Evolutionary conservation across 2,113 vertebrate species (phyloP).

Genomic region (Pleuronectes platessa): DNA sequence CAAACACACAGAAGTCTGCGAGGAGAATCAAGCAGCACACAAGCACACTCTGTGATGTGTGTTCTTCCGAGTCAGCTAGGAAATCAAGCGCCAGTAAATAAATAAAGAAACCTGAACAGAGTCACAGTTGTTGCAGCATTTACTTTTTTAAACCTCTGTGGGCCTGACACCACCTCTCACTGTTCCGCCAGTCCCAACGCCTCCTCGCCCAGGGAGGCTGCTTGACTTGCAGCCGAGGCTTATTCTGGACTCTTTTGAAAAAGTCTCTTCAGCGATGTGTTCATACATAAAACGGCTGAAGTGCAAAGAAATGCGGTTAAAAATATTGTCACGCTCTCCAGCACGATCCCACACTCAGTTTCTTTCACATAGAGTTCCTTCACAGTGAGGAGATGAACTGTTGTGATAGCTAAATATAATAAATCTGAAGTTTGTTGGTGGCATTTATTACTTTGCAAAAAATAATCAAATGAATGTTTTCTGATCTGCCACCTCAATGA

Average conservation of each 20-base stretch:
- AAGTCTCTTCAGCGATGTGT: slow-evolving; percentile 36
- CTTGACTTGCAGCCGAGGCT: slow-evolving; percentile 50
- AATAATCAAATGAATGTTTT: not conserved
- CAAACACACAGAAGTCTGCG: slow-evolving; percentile 50
- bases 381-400: not conserved
- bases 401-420: not conserved
- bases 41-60: slow-evolving; percentile 48
- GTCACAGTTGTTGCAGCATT: slow-evolving; percentile 61
- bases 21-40: slow-evolving; percentile 44
- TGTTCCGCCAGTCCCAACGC: slow-evolving; percentile 45
- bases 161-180: slow-evolving; percentile 65
- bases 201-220: slow-evolving; percentile 51
- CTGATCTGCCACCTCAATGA: not conserved
- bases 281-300: slow-evolving; percentile 34
- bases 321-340: not conserved
- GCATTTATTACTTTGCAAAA: not conserved
- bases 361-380: not conserved
- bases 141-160: slow-evolving; percentile 63
- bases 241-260: slow-evolving; percentile 59
- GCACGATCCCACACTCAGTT: not conserved
- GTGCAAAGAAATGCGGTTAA: slow-evolving; percentile 19
- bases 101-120: slow-evolving; percentile 37
- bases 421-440: not conserved
- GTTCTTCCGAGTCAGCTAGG: slow-evolving; percentile 46
- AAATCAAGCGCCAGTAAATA: slow-evolving; percentile 42